Base-by-base conservation (phyloP, 2,113 vertebrate species). In the Lota lota region DNA sequence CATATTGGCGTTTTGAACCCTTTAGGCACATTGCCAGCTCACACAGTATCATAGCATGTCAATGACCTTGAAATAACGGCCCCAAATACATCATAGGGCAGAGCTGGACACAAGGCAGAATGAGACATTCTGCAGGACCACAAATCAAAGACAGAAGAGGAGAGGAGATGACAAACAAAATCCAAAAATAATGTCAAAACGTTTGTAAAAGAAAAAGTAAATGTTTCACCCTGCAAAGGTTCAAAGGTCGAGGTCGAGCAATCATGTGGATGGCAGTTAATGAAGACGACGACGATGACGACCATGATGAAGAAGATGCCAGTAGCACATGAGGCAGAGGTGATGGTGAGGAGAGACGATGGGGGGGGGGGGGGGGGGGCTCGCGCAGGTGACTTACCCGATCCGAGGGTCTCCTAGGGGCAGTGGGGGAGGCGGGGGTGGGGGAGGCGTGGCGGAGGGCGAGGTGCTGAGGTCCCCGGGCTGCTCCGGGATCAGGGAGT, bases 401-500 rank as follows among this genome's bases (percentile, higher is more conserved):
- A 90, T 82, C 76, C 92, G 89, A 10, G 40, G 8, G 40, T 78
- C 98, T 96, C 1, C 83, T 90, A 5, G 87, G 87, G 18, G 94
- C 94, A 20, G 93, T 90, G 8, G 94, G 90, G 8, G 94, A 93
- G 0, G 92, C 93, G 14, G 90, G 12, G 95, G 94, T 12, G 94
- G 94, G 21, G 93, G 90, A 7, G 94, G 90, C 10, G 94, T 94
- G 0, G 92, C 93, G 12, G 90, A 93, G 14, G 95, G 94, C 47
- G 85, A 79, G 0, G 75, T 87, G 57, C 87, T 87, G 15, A 91
- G 87, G 14, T 97, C 96, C 1, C 87, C 90, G 0, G 90, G 75
- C 73, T 95, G 95, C 90, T 99, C 96, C 0, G 87, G 92, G 67
- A 95, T 91, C 67, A 96, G 94, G 0, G 93, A 92, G 71, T 97